phyloP scores from a whole-genome alignment of 2,888 invertebrate genomes.

The Hirtodrosophila cameraria region DNA sequence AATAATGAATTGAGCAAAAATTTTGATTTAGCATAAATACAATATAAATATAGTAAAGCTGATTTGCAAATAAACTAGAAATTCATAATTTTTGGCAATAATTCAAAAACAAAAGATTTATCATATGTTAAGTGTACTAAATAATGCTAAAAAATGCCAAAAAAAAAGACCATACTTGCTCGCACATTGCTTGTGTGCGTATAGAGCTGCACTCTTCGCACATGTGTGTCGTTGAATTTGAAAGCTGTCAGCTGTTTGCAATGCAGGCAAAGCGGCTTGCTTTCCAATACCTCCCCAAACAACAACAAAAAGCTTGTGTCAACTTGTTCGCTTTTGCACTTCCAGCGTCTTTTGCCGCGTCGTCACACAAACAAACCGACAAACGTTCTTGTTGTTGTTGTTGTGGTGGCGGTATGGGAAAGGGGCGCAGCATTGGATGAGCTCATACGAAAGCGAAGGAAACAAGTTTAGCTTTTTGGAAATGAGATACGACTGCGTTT shows the following conservation, averaged over 20 bases:
- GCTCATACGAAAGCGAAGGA: conserved; percentile 71
- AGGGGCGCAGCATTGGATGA: conserved; percentile 59
- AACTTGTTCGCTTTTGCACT: conserved; percentile 51
- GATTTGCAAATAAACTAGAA: no score
- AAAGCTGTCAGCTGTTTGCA: conserved; percentile 48
- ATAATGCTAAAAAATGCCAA: conserved; percentile 16
- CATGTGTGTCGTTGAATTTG: conserved; percentile 4
- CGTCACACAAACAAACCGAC: conserved; percentile 26
- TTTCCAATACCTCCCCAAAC: conserved; percentile 53
- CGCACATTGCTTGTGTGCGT: background rate
- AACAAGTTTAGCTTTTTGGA: conserved; percentile 75
- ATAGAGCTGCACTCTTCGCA: conserved; percentile 35
- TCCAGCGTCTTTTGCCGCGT: conserved; percentile 70
- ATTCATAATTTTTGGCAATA: no score
- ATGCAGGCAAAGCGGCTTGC: conserved; percentile 32
- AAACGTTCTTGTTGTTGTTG: conserved; percentile 16
- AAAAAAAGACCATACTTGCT: conserved; percentile 17
- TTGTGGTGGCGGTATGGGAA: conserved; percentile 36
- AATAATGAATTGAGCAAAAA: no score
- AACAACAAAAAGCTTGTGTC: conserved; percentile 44
- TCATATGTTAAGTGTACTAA: no score
- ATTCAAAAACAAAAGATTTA: no score
- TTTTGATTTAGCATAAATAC: no score
- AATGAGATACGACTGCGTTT: conserved; percentile 49
- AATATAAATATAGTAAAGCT: no score